A percentile compares a stretch with the other conserved stretches of the same genome.
These are phyloP conservation scores for Dromas ardeola DNA, from an alignment of 2,113 vertebrate genomes.

Conservation along the genomic window DNA sequence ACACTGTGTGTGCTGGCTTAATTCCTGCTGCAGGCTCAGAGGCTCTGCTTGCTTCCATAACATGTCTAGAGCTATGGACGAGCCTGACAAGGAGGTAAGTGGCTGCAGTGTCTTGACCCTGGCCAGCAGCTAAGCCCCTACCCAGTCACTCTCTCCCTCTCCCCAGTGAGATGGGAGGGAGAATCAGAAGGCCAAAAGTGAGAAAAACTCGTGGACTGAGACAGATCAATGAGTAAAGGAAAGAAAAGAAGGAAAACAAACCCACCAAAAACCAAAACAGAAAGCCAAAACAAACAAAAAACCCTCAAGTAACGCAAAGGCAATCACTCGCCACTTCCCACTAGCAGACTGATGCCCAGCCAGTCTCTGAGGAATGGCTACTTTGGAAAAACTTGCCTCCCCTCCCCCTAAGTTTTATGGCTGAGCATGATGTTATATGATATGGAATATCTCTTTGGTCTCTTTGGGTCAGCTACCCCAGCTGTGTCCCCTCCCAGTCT, in stretches of 20 bases:
- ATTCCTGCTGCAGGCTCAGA: neutral
- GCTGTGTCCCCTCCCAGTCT: neutral
- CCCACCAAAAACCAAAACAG: neutral
- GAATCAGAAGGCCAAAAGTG: neutral
- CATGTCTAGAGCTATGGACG: neutral
- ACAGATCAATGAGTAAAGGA: neutral
- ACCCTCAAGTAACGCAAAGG: accelerated
- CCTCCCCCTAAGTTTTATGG: neutral
- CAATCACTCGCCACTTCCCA: neutral
- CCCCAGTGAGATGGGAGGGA: neutral
- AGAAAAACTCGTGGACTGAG: neutral
- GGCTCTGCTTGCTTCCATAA: neutral
- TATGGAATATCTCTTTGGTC: neutral
- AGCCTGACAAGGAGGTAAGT: neutral
- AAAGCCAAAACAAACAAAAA: neutral
- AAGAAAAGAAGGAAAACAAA: neutral
- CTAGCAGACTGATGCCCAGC: neutral
- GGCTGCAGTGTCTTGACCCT: neutral
- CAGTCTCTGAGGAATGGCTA: neutral
- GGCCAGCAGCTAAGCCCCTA: neutral
- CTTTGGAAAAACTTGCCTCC: neutral
- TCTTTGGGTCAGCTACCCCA: neutral
- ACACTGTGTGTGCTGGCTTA: neutral
- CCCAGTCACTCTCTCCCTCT: neutral
- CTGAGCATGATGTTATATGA: neutral